Base-by-base conservation (phyloP, 2,113 vertebrate genomes). In the Capricornis sumatraensis region DNA sequence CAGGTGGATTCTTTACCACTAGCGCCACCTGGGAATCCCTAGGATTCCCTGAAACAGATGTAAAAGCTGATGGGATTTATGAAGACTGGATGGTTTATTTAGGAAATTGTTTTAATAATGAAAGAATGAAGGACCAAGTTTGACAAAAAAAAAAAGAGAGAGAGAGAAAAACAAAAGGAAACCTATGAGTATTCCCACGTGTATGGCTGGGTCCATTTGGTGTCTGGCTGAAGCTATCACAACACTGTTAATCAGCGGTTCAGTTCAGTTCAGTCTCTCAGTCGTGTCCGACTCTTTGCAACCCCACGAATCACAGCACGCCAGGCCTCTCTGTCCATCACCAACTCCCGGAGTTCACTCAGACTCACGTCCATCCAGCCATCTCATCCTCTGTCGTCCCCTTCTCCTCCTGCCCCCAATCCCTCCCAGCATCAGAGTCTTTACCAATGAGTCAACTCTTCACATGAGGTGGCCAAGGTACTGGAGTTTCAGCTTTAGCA, bases 101-200 rank as follows among this genome's bases (percentile, higher is more conserved):
- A 93, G 86, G 62, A 88, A 96, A 74, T 19, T 58, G 17, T 81
- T 53, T 47, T 89, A 60, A 33, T 19, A n/a, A 92, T 33, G 62
- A 79, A 92, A 58, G 50, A 76, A 93, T 6, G 19, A 94, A 76
- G 4, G 52, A 4, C 7, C 13, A 19, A 12, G 7, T 1, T 6
- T 83, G 52, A 76, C 45, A 30, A 57, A 78, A 76, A 30, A 57
- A 78, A 76, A 83, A 78, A 82, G 16, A 7, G 11, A 57, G 25
- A 82, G 16, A 7, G 14, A 57, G 25, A 92, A 85, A 50, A n/a
- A 79, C 17, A 58, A 58, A 94, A 52, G 55, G 53, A 87, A 95
- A 16, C 14, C 45, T 58, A 7, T 43, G 23, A 43, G 2, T 43
- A 43, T 76, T 23, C 7, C 40, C 40, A 76, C 40, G 1, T 43